Base-by-base conservation (phyloP, 2,797 vertebrate species). In the Cottoperca gobio region DNA sequence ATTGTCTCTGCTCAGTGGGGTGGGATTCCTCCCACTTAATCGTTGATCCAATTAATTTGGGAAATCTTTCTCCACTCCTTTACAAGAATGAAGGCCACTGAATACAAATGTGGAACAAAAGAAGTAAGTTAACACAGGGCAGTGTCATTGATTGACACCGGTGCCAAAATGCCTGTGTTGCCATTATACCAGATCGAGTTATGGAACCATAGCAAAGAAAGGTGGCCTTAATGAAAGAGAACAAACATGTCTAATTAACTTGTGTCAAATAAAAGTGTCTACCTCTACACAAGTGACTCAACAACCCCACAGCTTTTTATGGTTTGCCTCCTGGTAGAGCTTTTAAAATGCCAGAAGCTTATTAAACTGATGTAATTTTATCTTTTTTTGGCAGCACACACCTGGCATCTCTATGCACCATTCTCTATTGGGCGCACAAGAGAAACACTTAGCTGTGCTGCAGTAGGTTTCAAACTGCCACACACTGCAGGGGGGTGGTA, bases 11-110 rank as follows among this genome's bases (percentile, higher is more conserved):
- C 90, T 81, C 91, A 54, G 85, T 62, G 70, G 92, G 93, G 90
- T 49, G 77, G 82, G 79, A 88, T 86, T 88, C 90, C 93, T 92
- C 90, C 86, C 85, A 90, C 90, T 94, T 94, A 94, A 94, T 93
- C 92, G 91, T 89, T 94, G 92, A 94, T 94, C 93, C 93, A 95
- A 95, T 95, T 95, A 95, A 94, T 95, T 94, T 94, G 80, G 81
- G 78, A 73, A 86, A 89, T 72, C 86, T 84, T 89, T 90, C 75
- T 90, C 35, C 3, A 17, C 81, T 78, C 67, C 83, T 81, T 79
- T 86, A 83, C 82, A 87, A 81, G 88, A 91, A 86, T 87, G 85
- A 88, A 70, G 66, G 87, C 82, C 75, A 57, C 71, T 93, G 92
- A 93, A 93, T 92, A 88, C 88, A 90, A 91, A 85, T 57, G 71